Conservation (phyloP, 2,113 vertebrate species). For the Talpa occidentalis region DNA sequence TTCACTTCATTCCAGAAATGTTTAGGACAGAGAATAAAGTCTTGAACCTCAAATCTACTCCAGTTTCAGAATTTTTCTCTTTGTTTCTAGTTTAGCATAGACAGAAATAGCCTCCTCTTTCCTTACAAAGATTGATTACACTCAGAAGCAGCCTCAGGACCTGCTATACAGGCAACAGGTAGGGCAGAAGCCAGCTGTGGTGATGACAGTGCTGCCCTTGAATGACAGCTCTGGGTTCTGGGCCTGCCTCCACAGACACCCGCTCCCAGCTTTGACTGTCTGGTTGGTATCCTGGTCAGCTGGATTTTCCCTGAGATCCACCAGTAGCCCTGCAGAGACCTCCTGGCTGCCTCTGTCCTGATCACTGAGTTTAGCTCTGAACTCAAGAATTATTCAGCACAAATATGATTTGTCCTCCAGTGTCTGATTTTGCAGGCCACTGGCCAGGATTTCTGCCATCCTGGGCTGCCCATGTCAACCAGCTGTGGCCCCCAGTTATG, state of each 20-base stretch:
- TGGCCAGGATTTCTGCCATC: neutral
- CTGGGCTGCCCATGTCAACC: neutral
- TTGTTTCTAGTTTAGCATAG: neutral
- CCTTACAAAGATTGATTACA: neutral
- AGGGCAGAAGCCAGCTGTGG: neutral
- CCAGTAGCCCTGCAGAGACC: neutral
- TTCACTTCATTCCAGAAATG: neutral
- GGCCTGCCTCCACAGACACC: neutral
- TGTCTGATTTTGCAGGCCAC: neutral
- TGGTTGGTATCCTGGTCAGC: neutral
- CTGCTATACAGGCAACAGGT: neutral
- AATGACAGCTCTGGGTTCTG: fast-evolving
- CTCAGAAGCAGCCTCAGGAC: neutral
- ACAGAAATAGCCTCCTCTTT: neutral
- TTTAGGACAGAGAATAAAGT: neutral
- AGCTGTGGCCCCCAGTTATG: neutral
- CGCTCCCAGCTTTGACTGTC: neutral
- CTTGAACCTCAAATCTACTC: neutral
- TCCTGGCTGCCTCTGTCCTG: neutral
- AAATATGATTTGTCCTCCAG: neutral
- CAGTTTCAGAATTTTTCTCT: neutral
- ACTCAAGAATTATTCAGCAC: neutral
- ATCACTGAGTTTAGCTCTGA: neutral
- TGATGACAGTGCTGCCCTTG: neutral
- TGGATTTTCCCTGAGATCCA: neutral